Evolutionary conservation across 2,888 invertebrate species (phyloP), one percentile per base, ranked within the genome.

Genomic region (Tachystola acroxantha): DNA sequence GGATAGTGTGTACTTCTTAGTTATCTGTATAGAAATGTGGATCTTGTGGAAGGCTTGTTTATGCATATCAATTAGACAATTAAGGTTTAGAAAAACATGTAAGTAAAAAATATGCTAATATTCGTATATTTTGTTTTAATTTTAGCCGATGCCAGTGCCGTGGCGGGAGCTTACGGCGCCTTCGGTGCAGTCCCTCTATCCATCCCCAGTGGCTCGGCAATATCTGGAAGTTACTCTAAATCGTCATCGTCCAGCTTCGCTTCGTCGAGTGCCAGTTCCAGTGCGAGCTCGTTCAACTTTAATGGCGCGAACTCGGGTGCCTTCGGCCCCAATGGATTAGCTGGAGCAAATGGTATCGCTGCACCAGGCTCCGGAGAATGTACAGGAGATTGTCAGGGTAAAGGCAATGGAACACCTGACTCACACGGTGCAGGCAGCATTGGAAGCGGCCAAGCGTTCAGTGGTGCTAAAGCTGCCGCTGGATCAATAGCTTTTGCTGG

Each of bases 161-260:
- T 52, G 16, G 66, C 79, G 10, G 71, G 72, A 1, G 62, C 68
- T 3, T 72, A 65, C 40, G 60, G 58, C 33, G 67, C 60, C 3
- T 32, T 53, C 12, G 63, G 60, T 13, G 57, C 44, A 20, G 34
- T 68, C 16, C 74, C 79, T n/a, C 37, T 66, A 4, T 52, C 57
- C 34, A 52, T 66, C 34, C 67, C 77, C 2, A 57, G 54, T 38
- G 69, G 67, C 16, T 46, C 54, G 3, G 81, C 74, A 52, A 75
- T 61, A 73, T 68, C 84, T 44, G 77, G 89, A 65, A 79, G 82
- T 63, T 72, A 76, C 63, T 64, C 88, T 19, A 70, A 82, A 49
- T 71, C 86, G 0, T 73, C 79, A 19, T 62, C 87, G 9, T 73
- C 82, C 11, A 86, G 82, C 46, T 79, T 65, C 28, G 70, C 86